phyloP scores from a whole-genome alignment of 2,888 invertebrate genomes.

The Campaea margaritaria region DNA sequence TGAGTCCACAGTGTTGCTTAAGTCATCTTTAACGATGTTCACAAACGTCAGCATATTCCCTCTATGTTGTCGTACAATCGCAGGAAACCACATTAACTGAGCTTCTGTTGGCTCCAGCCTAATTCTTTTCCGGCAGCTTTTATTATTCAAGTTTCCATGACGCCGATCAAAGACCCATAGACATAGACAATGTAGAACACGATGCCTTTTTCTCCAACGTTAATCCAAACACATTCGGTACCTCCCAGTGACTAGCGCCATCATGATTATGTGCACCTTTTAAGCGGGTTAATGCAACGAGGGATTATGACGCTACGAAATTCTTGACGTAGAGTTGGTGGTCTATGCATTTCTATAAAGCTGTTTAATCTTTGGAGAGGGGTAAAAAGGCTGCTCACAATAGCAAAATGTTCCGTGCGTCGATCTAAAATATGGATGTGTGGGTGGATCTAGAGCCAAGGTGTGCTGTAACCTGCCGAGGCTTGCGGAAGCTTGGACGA shows the following conservation, averaged over 20 bases:
- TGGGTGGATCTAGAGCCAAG: no score
- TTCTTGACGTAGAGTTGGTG: no score
- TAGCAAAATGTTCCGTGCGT: background rate
- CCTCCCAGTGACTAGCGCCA: no score
- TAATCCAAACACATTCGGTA: no score
- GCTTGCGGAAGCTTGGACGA: no score
- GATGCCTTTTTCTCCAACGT: no score
- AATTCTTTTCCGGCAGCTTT: background rate
- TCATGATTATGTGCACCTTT: no score
- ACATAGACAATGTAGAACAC: background rate
- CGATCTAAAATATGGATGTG: background rate
- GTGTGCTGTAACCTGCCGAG: no score
- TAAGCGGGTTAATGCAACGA: background rate
- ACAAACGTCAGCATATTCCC: background rate
- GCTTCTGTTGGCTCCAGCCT: background rate
- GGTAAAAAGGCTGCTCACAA: background rate
- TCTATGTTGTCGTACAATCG: background rate
- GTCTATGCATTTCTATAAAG: no score
- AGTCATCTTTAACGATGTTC: background rate
- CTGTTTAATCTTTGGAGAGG: background rate
- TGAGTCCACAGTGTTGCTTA: no score
- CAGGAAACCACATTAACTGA: constrained; percentile 10
- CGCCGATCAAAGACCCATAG: constrained; percentile 10
- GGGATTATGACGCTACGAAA: no score
- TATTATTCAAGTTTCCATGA: constrained; percentile 8